Base-by-base conservation (phyloP, 2,888 invertebrate species). In the Drosophila pseudotalamancana region DNA sequence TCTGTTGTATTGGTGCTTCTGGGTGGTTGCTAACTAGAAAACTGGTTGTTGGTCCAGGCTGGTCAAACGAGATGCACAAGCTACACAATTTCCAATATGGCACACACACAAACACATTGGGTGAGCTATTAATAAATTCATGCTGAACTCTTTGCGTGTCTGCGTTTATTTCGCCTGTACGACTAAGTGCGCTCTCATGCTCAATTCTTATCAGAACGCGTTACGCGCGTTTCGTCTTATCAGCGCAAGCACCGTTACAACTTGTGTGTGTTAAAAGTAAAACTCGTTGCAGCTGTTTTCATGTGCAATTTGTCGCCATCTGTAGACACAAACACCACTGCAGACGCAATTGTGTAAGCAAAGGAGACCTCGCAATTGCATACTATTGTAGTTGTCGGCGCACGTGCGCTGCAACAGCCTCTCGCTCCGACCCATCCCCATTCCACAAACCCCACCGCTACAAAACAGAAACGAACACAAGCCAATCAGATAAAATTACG, bases 101-200 rank as follows among this genome's bases (percentile, higher is more conserved):
- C 14, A 49, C 9, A 51, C 5, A 16, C 18, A 18, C 25, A 5
- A 9, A 46, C 25, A 46, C 14, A 21, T 34, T 34, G 5, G 1
- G 4, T 6, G 27, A 14, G 37, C 75, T 71, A 71, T 69, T 56
- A 40, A 74, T 74, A 74, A 74, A 53, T 51, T 19, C 31, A 43
- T 60, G 27, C 12, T 57, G 12, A 48, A 40, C 34, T 46, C n/a
- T 61, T 9, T 46, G 25, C 6, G 23, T 34, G 12, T 21, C 5
- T 16, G 29, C 8, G 9, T 31, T n/a, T 19, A n/a, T n/a, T n/a
- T n/a, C n/a, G n/a, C 11, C 25, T 25, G 12, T 9, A 27, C 23
- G 31, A 32, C 25, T 29, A 16, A 14, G 29, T 12, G 25, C 12
- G 18, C 37, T 32, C 32, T 11, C 27, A 14, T 31, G 25, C 56